phyloP scores from a whole-genome alignment of 1,140 invertebrate genomes.

The Panulirus ornatus region DNA sequence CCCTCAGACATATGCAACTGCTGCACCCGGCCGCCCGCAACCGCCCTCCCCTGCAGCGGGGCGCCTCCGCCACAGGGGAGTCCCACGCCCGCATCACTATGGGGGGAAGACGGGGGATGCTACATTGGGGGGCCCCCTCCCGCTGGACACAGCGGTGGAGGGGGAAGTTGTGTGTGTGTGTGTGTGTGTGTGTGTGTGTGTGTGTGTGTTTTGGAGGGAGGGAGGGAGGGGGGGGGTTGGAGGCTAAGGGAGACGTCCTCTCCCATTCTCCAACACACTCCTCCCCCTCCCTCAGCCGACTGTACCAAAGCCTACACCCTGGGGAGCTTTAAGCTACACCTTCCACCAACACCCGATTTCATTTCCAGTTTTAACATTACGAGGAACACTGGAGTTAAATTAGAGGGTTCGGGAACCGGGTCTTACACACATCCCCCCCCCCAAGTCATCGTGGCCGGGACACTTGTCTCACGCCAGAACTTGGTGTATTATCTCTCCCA shows the following conservation, averaged over 20 bases:
- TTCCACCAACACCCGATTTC: neutral
- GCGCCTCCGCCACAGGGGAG: neutral
- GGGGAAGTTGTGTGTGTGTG: too few relatives aligned
- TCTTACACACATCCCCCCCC: neutral
- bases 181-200: too few relatives aligned
- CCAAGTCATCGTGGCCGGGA: neutral
- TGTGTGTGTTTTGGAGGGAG: too few relatives aligned
- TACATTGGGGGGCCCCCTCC: neutral
- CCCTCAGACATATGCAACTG: neutral
- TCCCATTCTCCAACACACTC: too few relatives aligned
- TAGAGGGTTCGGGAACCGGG: neutral
- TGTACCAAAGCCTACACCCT: too few relatives aligned
- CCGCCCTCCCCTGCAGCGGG: neutral
- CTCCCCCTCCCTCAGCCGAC: too few relatives aligned
- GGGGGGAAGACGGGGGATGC: neutral
- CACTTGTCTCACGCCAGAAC: slow-evolving; percentile 41
- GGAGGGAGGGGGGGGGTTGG: too few relatives aligned
- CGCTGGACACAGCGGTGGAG: too few relatives aligned
- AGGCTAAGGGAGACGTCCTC: too few relatives aligned
- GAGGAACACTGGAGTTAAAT: neutral
- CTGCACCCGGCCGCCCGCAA: neutral
- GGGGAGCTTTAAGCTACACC: neutral
- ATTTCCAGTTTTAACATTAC: neutral
- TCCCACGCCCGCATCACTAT: neutral
- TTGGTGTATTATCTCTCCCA: slow-evolving; percentile 40